Percentiles rank a stretch among this genome's conserved stretches.
Conservation (phyloP, 1,140 invertebrate species). For the Lysiphlebus fabarum region DNA sequence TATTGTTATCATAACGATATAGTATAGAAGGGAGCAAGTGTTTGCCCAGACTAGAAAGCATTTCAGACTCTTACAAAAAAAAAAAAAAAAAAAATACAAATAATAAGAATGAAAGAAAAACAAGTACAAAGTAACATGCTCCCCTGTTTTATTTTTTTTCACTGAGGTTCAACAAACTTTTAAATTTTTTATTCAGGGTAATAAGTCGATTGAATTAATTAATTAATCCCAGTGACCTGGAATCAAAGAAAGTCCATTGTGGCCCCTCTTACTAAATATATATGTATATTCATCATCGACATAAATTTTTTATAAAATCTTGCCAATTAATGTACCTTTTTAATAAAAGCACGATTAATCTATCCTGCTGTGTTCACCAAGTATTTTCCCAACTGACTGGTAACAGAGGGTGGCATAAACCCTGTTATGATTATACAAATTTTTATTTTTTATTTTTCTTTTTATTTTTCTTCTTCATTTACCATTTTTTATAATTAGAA, state of each 20-base stretch:
- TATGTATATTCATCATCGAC: constrained; percentile 8
- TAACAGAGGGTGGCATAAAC: constrained; percentile 3
- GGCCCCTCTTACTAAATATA: background rate
- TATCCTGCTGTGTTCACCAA: constrained; percentile 19
- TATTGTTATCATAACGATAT: constrained; percentile 39
- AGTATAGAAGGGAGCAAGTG: constrained; percentile 30
- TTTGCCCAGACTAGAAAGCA: constrained; percentile 33
- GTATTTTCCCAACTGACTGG: constrained; percentile 17
- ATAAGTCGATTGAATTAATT: constrained; percentile 15
- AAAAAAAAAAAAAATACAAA: constrained; percentile 1
- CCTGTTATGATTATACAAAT: constrained; percentile 16
- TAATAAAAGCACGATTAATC: constrained; percentile 23
- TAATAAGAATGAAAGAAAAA: constrained; percentile 2
- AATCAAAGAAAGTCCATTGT: constrained; percentile 3
- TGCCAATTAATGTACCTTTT: constrained; percentile 22
- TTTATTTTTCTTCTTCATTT: no score
- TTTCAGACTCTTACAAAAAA: constrained; percentile 9
- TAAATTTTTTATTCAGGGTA: no score
- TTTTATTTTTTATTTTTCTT: no score
- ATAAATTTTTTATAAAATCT: constrained; percentile 22
- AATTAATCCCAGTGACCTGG: constrained; percentile 20
- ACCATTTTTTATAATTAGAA: constrained; percentile 42
- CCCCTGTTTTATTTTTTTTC: constrained; percentile 19
- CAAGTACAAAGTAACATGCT: constrained; percentile 5
- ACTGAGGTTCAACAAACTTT: no score